Evolutionary conservation across 1,140 invertebrate genomes (phyloP).

Genomic region (Drosophila baimaii): DNA sequence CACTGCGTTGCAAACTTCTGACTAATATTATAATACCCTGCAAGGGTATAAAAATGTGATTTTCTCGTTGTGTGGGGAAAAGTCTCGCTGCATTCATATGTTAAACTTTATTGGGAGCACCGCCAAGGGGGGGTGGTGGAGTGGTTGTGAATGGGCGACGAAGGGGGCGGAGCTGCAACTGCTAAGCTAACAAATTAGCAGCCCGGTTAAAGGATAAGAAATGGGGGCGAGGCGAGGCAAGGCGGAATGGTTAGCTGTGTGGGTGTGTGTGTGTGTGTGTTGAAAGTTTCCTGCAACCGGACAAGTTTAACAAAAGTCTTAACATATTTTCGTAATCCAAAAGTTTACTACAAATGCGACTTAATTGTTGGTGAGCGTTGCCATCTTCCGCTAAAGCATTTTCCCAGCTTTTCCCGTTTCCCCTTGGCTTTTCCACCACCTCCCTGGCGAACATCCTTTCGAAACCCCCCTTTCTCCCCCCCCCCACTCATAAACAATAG

Average conservation of each 20-base stretch:
- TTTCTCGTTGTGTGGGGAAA: conserved; percentile 17
- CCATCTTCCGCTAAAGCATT: conserved; percentile 37
- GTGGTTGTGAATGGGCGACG: neutral
- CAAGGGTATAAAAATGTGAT: too few species aligned
- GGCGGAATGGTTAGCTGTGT: too few species aligned
- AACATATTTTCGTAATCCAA: conserved; percentile 79
- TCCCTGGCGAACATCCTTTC: too few species aligned
- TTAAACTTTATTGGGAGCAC: conserved; percentile 66
- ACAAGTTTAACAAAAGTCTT: conserved; percentile 81
- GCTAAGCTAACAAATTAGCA: conserved; percentile 61
- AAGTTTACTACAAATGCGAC: conserved; percentile 80
- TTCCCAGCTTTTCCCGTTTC: conserved; percentile 7
- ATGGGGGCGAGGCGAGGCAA: neutral
- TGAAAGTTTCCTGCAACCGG: conserved; percentile 63
- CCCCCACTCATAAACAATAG: too few species aligned
- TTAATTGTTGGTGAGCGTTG: conserved; percentile 73
- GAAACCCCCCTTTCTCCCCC: too few species aligned
- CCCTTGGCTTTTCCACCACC: neutral
- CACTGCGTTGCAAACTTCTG: too few species aligned
- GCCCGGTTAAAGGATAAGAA: conserved; percentile 10
- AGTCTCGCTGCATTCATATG: conserved; percentile 65
- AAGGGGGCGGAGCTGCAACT: conserved; percentile 41
- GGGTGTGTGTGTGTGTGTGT: conserved; percentile 10
- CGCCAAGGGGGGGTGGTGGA: conserved; percentile 10
- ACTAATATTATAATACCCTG: too few species aligned